These are phyloP conservation scores for Ia io DNA, from an alignment of 2,113 vertebrate species.

Conservation along the genomic window DNA sequence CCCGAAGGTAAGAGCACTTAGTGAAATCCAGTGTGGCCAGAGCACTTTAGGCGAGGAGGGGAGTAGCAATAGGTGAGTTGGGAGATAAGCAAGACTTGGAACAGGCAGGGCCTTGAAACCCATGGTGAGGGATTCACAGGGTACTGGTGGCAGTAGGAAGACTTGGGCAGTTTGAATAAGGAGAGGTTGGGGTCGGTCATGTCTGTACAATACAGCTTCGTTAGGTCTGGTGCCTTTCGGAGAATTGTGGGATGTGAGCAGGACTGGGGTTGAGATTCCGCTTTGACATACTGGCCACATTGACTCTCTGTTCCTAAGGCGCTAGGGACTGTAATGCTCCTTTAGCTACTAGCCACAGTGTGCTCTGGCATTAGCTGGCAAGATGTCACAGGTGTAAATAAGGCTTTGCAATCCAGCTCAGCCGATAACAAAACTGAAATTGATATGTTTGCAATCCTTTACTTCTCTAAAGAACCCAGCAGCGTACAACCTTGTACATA, in stretches of 20 bases:
- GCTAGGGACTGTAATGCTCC: neutral
- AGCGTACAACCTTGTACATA: neutral
- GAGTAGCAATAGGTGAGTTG: neutral
- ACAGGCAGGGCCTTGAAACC: neutral
- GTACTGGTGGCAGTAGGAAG: neutral
- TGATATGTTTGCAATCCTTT: neutral
- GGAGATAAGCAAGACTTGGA: neutral
- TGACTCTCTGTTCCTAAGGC: neutral
- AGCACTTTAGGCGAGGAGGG: neutral
- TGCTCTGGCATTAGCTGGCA: neutral
- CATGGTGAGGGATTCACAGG: neutral
- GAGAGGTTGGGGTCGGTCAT: neutral
- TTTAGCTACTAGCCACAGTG: neutral
- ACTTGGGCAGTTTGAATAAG: neutral
- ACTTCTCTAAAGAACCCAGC: neutral
- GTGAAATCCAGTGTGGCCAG: neutral
- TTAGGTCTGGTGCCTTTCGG: neutral
- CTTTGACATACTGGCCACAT: neutral
- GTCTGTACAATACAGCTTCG: neutral
- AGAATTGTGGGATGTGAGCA: neutral
- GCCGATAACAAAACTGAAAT: slow-evolving; percentile 6
- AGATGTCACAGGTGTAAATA: slow-evolving; percentile 9
- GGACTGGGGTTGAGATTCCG: neutral
- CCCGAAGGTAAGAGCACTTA: neutral
- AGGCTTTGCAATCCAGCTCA: neutral